A percentile compares a stretch with the other conserved stretches of the same genome.
Evolutionary conservation across 2,797 vertebrate species (phyloP).

Genomic region (Cetoscarus ocellatus): DNA sequence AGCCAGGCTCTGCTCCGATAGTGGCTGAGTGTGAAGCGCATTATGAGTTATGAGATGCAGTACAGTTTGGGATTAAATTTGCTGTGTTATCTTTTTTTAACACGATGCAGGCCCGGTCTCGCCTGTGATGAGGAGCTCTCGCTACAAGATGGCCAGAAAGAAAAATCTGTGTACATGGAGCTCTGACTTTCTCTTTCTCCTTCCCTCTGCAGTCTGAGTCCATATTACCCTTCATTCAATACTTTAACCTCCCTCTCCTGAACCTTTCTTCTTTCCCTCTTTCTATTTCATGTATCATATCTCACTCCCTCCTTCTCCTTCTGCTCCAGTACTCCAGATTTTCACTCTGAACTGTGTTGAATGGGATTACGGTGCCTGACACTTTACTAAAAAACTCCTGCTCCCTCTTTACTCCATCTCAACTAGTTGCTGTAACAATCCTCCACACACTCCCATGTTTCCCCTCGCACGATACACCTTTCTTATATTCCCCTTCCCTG

Average conservation of each 20-base stretch:
- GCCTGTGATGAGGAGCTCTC: constrained; percentile 30
- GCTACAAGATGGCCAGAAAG: constrained; percentile 27
- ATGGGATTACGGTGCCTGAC: constrained; percentile 59
- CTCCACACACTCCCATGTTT: constrained; percentile 13
- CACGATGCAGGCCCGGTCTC: constrained; percentile 28
- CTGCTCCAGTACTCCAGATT: constrained; percentile 44
- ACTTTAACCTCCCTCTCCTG: constrained; percentile 27
- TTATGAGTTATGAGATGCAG: constrained; percentile 59
- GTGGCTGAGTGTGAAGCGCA: constrained; percentile 39
- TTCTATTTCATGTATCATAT: constrained; percentile 23
- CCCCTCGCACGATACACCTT: constrained; percentile 14
- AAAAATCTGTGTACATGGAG: constrained; percentile 28
- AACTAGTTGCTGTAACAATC: neutral
- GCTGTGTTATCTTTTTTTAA: constrained; percentile 48
- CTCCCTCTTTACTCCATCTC: constrained; percentile 37
- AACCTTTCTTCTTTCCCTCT: constrained; percentile 8
- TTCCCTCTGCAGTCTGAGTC: constrained; percentile 13
- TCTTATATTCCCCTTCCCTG: constrained; percentile 14
- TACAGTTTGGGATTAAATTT: constrained; percentile 61
- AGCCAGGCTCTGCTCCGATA: constrained; percentile 33
- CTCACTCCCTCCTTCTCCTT: constrained; percentile 7
- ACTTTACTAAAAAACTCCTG: constrained; percentile 43
- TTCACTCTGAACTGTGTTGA: constrained; percentile 50
- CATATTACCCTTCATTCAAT: constrained; percentile 31
- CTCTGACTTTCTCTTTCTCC: constrained; percentile 13